Conservation (phyloP, 2,888 invertebrate species). For the Margaritifera margaritifera region DNA sequence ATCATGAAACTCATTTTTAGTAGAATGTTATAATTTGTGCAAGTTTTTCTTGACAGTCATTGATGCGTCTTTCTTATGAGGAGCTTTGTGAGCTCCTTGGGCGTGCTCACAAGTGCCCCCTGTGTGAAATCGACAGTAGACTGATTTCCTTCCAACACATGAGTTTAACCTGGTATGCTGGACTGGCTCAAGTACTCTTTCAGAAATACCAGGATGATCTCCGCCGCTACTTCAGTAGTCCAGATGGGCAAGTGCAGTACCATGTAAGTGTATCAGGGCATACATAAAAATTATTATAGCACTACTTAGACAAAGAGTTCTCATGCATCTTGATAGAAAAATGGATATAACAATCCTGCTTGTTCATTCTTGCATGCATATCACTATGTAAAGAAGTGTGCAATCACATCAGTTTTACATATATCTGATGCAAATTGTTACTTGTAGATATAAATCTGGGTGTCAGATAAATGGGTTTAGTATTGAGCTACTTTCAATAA, state of each 20-base stretch:
- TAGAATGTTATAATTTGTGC: slow-evolving; percentile 1
- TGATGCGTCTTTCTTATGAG: slow-evolving; percentile 75
- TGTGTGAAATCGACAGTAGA: slow-evolving; percentile 78
- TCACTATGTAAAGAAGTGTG: not conserved
- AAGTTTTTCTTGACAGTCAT: slow-evolving; percentile 18
- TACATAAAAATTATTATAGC: too few relatives aligned
- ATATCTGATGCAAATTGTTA: not conserved
- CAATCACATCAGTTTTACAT: not conserved
- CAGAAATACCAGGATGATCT: slow-evolving; percentile 78
- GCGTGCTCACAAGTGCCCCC: slow-evolving; percentile 76
- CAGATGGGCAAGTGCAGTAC: slow-evolving; percentile 78
- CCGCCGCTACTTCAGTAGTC: slow-evolving; percentile 76
- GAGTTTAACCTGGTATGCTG: slow-evolving; percentile 80
- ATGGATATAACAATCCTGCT: not conserved
- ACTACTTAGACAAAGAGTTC: too few relatives aligned
- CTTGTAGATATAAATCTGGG: too few relatives aligned
- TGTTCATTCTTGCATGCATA: not conserved
- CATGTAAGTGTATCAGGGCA: slow-evolving; percentile 74
- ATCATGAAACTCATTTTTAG: not conserved
- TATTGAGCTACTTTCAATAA: not conserved
- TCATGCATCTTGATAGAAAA: not conserved
- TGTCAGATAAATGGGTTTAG: too few relatives aligned
- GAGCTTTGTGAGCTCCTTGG: slow-evolving; percentile 81
- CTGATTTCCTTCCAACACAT: slow-evolving; percentile 79
- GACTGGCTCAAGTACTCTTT: slow-evolving; percentile 78